These are phyloP conservation scores for Oryzias sinensis DNA, from an alignment of 2,797 vertebrate genomes.

Conservation along the genomic window DNA sequence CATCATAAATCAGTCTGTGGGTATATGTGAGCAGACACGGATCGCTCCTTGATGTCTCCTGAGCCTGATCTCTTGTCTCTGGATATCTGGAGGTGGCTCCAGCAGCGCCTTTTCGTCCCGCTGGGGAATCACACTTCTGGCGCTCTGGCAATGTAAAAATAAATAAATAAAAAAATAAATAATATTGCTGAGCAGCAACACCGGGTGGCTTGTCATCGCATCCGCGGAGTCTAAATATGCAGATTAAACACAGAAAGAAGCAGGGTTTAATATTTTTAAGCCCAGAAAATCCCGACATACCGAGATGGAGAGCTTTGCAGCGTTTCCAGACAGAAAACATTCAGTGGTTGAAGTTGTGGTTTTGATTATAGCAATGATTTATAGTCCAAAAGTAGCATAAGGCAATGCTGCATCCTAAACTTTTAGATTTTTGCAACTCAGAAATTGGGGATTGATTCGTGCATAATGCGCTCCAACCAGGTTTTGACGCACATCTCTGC, in stretches of 20 bases:
- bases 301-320: no score
- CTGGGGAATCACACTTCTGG: slow-evolving; percentile 52
- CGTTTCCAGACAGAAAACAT: no score
- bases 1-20: slow-evolving; percentile 88
- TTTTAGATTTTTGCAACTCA: no score
- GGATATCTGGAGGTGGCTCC: slow-evolving; percentile 62
- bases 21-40: slow-evolving; percentile 85
- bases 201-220: slow-evolving; percentile 42
- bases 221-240: slow-evolving; percentile 47
- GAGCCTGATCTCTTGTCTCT: slow-evolving; percentile 66
- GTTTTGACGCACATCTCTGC: no score
- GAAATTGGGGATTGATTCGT: no score
- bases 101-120: slow-evolving; percentile 61
- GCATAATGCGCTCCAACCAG: no score
- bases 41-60: slow-evolving; percentile 82
- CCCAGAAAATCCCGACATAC: no score
- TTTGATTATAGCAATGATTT: no score
- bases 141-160: slow-evolving; percentile 40
- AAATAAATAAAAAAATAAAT: slow-evolving; percentile 2
- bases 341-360: no score
- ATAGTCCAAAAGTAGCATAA: no score
- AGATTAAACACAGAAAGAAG: background rate
- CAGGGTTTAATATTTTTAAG: no score
- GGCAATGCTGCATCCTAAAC: no score
- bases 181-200: slow-evolving; percentile 22